Evolutionary conservation across 2,888 invertebrate species (phyloP).

Genomic region (Xestia rhomboidea): DNA sequence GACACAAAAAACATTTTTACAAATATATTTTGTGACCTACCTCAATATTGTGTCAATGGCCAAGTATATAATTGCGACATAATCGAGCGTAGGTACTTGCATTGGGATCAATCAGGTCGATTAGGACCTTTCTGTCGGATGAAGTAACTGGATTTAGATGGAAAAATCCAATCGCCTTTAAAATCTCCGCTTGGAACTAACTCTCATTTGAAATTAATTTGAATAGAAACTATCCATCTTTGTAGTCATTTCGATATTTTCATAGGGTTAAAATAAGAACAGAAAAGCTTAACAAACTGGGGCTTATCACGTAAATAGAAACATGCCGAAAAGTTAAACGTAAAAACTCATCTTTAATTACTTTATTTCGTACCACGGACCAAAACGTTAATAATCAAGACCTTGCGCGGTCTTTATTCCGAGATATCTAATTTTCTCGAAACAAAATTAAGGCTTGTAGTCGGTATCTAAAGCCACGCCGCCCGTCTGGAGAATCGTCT

Average conservation of each 20-base stretch:
- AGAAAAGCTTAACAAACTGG: not conserved
- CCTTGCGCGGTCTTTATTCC: conserved; percentile 30
- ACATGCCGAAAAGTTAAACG: not conserved
- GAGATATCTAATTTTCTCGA: conserved; percentile 62
- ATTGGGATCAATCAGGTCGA: conserved; percentile 12
- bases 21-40: not conserved
- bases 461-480: no score
- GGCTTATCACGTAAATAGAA: not conserved
- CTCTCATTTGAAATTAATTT: no score
- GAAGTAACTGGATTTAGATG: conserved; percentile 1
- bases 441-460: conserved; percentile 51
- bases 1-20: not conserved
- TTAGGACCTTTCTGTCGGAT: not conserved
- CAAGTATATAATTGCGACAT: not conserved
- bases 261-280: not conserved
- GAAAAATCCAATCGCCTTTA: not conserved
- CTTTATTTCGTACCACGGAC: not conserved
- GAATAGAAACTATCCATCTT: no score
- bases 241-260: no score
- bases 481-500: conserved; percentile 48
- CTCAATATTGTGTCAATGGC: not conserved
- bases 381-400: conserved; percentile 51
- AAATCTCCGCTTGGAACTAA: not conserved
- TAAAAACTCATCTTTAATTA: not conserved
- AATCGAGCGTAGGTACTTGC: not conserved